Evolutionary conservation across 1,140 invertebrate genomes (phyloP), one percentile per base, ranked within the genome.

Genomic region (Mactra quadrangularis): DNA sequence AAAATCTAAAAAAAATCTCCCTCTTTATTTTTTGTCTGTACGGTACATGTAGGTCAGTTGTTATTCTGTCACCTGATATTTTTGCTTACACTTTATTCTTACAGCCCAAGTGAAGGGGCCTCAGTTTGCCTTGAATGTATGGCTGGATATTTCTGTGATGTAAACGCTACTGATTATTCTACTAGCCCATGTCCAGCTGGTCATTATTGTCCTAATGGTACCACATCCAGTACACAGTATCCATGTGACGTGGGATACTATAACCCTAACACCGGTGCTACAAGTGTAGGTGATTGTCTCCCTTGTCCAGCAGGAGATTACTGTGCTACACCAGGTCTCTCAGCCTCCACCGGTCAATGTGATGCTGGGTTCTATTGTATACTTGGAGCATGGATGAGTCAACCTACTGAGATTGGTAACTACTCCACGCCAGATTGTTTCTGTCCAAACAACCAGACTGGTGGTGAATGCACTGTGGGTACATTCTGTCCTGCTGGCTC

Each of bases 291-390:
- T 53, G 89, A 90, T 74, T 91, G 91, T 83, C 72, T 84, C 19
- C 87, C 87, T 17, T 92, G 90, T 85, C 84, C 88, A 50, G 85
- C 90, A 22, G 91, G 91, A 0, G 68, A 86, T 27, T 91, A 89
- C 68, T 92, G 91, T 85, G 88, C 27, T 4, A 86, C 85, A 15
- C 25, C 89, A 31, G 91, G 91, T 0, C 71, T 91, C 19, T 72
- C 86, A 15, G 41, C 62, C 3, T 71, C 88, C 1, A 85, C 91
- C n/a, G 89, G 84, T 9, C 62, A 79, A 9, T 92, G 91, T 87
- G 71, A 70, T 52, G 86, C 85, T 19, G 91, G 91, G 29, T 92
- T 88, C 89, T 92, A 91, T 75, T 92, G 91, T 84, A 71, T 89
- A 11, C 59, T 88, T 29, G 91, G 89, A 29, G 89, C 91, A 0